Evolutionary conservation across 2,888 invertebrate species (phyloP).

Genomic region (Omphaloscelis lunosa): DNA sequence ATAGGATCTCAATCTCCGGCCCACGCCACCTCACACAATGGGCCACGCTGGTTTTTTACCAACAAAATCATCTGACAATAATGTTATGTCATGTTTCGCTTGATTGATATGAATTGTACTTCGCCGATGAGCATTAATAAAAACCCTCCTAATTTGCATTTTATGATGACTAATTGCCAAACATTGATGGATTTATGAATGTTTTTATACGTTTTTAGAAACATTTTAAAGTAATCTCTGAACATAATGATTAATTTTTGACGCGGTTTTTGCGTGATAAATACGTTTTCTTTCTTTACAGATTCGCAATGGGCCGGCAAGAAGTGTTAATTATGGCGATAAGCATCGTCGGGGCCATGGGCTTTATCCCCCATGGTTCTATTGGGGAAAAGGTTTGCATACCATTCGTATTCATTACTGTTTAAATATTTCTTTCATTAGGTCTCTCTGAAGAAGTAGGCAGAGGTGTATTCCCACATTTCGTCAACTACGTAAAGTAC

Average conservation of each 20-base stretch:
- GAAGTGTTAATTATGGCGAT: constrained; percentile 84
- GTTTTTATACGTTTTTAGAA: constrained; percentile 37
- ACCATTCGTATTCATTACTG: neutral
- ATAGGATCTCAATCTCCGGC: constrained; percentile 85
- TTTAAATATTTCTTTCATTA: no score
- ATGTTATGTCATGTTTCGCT: constrained; percentile 86
- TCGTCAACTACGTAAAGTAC: neutral
- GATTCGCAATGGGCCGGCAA: constrained; percentile 86
- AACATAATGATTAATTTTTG: constrained; percentile 22
- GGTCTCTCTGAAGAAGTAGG: neutral
- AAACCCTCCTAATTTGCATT: constrained; percentile 64
- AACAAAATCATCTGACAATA: constrained; percentile 81
- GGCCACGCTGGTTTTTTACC: constrained; percentile 72
- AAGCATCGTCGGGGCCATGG: constrained; percentile 86
- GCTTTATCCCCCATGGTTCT: constrained; percentile 90
- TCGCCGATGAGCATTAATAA: constrained; percentile 67
- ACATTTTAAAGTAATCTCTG: constrained; percentile 19
- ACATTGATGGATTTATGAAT: constrained; percentile 61
- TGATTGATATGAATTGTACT: constrained; percentile 84
- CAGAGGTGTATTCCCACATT: neutral
- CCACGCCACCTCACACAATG: constrained; percentile 80
- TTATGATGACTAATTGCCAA: constrained; percentile 70
- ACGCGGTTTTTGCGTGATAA: constrained; percentile 29
- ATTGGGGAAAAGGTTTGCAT: constrained; percentile 88
- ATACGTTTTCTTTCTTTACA: constrained; percentile 73